Conservation (phyloP, 2,113 vertebrate species). For the Rhynchopsitta pachyrhyncha region DNA sequence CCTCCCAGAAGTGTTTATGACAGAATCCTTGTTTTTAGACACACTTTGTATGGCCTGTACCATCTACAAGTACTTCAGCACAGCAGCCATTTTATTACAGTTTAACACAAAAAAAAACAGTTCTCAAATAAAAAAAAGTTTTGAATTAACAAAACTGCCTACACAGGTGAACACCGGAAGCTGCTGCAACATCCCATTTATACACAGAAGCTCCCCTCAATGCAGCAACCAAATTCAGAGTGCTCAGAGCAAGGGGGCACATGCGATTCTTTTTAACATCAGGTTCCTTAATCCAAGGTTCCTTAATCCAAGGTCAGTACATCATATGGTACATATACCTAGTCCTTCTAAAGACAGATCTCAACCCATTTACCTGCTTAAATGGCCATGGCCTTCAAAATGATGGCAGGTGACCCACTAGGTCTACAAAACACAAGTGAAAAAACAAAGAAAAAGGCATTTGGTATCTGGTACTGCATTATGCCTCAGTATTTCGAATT, state of each 20-base stretch:
- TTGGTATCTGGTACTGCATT: background rate
- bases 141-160: rapidly evolving
- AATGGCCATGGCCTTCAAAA: background rate
- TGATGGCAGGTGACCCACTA: background rate
- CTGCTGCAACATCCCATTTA: background rate
- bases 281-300: background rate
- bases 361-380: too few species aligned
- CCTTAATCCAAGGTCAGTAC: background rate
- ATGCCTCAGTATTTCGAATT: too few species aligned
- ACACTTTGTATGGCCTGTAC: too few species aligned
- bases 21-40: background rate
- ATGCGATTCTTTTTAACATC: rapidly evolving
- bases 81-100: background rate
- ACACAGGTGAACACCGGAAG: too few species aligned
- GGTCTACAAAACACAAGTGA: background rate
- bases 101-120: background rate
- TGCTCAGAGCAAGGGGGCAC: background rate
- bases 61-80: background rate
- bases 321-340: rapidly evolving
- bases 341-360: background rate
- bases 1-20: background rate
- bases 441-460: background rate
- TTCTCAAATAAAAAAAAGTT: background rate
- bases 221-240: rapidly evolving
- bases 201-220: too few species aligned